Evolutionary conservation across 2,888 invertebrate species (phyloP).

Genomic region (Cosmia trapezina): DNA sequence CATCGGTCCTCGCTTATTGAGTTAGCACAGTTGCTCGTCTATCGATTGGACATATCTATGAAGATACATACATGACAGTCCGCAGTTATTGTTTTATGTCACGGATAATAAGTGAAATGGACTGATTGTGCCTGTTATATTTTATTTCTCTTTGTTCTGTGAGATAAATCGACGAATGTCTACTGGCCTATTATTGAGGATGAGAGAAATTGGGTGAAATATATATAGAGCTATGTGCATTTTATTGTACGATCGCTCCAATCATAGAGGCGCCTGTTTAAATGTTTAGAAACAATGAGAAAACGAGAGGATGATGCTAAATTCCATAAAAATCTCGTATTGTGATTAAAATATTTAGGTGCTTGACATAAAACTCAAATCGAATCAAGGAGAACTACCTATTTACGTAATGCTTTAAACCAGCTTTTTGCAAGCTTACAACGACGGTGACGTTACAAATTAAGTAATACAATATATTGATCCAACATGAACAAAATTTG

Average conservation of each 20-base stretch:
- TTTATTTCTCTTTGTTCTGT: constrained; percentile 49
- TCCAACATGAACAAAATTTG: constrained; percentile 11
- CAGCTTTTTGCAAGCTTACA: too few species aligned
- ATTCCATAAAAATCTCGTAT: not conserved
- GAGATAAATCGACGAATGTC: not conserved
- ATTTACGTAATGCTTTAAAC: too few species aligned
- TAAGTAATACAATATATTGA: constrained; percentile 7
- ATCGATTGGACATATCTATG: constrained; percentile 61
- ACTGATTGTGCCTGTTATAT: constrained; percentile 44
- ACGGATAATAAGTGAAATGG: constrained; percentile 57
- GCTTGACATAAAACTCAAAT: not conserved
- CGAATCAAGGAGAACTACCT: too few species aligned
- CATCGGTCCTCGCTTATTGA: constrained; percentile 70
- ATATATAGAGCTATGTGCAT: too few species aligned
- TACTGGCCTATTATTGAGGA: not conserved
- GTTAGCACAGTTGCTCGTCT: constrained; percentile 71
- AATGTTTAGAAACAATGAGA: not conserved
- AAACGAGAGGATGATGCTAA: not conserved
- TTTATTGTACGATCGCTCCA: not conserved
- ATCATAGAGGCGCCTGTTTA: not conserved
- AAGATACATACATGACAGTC: constrained; percentile 44
- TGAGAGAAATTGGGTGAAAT: not conserved
- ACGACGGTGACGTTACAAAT: not conserved
- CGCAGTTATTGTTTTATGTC: constrained; percentile 60
- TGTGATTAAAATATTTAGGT: not conserved